Base-by-base conservation (phyloP, 2,797 vertebrate genomes). In the Pyrocephalus nanus region DNA sequence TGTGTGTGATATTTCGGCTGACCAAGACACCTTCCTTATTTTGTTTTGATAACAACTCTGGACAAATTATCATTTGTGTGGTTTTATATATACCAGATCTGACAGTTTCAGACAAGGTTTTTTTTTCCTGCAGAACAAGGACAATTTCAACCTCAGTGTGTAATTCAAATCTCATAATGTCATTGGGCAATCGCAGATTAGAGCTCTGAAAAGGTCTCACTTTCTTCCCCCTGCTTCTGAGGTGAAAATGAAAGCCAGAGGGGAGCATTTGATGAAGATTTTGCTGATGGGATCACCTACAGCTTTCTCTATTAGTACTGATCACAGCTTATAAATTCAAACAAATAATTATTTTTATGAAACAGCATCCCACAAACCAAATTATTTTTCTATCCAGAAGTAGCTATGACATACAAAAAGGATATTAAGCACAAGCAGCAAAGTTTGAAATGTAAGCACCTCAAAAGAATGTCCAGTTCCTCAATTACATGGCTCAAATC, bases 31-130 rank as follows among this genome's bases (percentile, higher is more conserved):
- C 30, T 45, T 58, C 34, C 27, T 92, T 80, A 45, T 82, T 86
- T 92, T 93, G 70, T 51, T 97, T 85, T 50, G 66, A 88, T 48
- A 78, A 71, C 74, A 77, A 42, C 51, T 77, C 58, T 45, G 67
- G 45, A 90, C 43, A 23, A 64, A 74, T 53, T 61, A 45, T 61
- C 22, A 12, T 80, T 42, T 34, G 1, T 61, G 27, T 72, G 8
- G 0, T 55, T 94, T 88, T 83, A 71, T 81, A 47, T 57, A 81
- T 5, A 22, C 64, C 29, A 77, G 29, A 57, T 47, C 55, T 11
- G 55, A 86, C 77, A 58, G 61, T 53, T 72, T 73, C 34, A 32
- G 36, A 85, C 36, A 1, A 75, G 34, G 53, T 16, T 43, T 57
- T n/a, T n/a, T 74, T 72, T 94, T 81, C 64, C 85, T 40, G 27